phyloP scores from a whole-genome alignment of 2,113 vertebrate species.

The Silurus glanis region DNA sequence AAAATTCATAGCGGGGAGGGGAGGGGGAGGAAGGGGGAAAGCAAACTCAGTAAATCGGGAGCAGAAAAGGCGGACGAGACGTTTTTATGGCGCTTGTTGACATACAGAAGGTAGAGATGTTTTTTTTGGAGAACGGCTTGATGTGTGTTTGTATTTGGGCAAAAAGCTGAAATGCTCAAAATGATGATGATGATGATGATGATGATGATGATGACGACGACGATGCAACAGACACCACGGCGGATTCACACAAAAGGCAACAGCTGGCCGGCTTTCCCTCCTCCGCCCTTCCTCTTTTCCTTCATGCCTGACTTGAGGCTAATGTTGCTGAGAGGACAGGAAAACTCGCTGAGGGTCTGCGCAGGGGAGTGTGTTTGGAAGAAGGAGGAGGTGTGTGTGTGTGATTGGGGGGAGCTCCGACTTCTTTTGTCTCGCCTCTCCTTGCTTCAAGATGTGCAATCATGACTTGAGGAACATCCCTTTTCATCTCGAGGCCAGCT shows the following conservation, averaged over 20 bases:
- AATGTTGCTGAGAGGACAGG: constrained; percentile 75
- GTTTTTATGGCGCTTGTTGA: constrained; percentile 59
- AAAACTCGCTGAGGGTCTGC: constrained; percentile 56
- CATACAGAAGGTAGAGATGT: constrained; percentile 40
- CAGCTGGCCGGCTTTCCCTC: constrained; percentile 72
- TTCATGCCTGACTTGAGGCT: constrained; percentile 82
- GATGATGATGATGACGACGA: constrained; percentile 18
- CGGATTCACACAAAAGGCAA: constrained; percentile 77
- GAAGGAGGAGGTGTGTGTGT: constrained; percentile 32
- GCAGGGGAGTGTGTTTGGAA: constrained; percentile 49
- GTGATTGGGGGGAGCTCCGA: constrained; percentile 39
- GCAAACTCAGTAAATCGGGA: constrained; percentile 62
- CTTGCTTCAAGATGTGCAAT: constrained; percentile 60
- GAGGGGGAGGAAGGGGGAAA: constrained; percentile 29
- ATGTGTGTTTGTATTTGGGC: neutral
- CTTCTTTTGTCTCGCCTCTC: constrained; percentile 55
- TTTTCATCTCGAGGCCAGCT: constrained; percentile 61
- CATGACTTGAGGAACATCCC: constrained; percentile 61
- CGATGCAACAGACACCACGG: constrained; percentile 67
- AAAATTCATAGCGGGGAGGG: constrained; percentile 42
- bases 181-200: neutral
- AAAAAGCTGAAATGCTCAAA: constrained; percentile 5
- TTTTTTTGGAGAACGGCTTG: neutral
- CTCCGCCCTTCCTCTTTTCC: constrained; percentile 56
- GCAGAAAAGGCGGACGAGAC: constrained; percentile 50